Percentiles rank a stretch among this genome's conserved stretches.
Evolutionary conservation across 2,797 vertebrate species (phyloP).

Genomic region (Sebastes flavidus): DNA sequence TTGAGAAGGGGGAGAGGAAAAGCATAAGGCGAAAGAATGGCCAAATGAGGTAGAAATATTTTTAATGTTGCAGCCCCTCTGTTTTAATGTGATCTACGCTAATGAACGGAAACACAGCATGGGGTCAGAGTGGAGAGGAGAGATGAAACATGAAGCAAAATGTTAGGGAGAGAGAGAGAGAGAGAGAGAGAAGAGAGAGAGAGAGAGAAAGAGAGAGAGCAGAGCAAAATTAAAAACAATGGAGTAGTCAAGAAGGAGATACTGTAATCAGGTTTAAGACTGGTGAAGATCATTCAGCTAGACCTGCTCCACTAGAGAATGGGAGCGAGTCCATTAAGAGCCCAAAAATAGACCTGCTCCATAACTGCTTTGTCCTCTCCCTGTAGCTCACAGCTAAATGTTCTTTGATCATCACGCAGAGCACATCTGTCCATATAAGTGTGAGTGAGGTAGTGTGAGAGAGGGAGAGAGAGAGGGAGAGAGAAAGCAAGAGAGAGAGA

Average conservation of each 20-base stretch:
- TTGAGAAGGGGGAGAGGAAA: background rate
- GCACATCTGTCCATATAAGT: slow-evolving; percentile 27
- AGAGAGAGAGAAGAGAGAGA: no score
- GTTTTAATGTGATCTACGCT: slow-evolving; percentile 1
- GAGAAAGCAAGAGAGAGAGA: background rate
- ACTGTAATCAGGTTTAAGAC: slow-evolving; percentile 58
- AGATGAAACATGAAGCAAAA: slow-evolving; percentile 30
- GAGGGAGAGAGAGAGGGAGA: background rate
- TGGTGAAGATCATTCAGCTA: slow-evolving; percentile 54
- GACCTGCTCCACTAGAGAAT: slow-evolving; percentile 60
- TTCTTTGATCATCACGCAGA: slow-evolving; percentile 47
- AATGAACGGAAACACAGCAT: slow-evolving; percentile 36
- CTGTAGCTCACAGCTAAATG: slow-evolving; percentile 40
- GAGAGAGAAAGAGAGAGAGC: background rate
- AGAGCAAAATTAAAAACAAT: slow-evolving; percentile 34
- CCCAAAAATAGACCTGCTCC: slow-evolving; percentile 66
- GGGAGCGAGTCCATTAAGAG: slow-evolving; percentile 69
- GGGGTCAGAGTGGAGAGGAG: background rate
- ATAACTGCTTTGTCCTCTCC: slow-evolving; percentile 59
- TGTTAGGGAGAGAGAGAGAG: no score
- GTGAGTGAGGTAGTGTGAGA: background rate
- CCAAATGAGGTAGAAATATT: background rate
- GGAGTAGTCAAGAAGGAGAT: slow-evolving; percentile 36
- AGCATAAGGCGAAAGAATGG: background rate
- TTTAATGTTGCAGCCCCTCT: slow-evolving; percentile 14